Evolutionary conservation across 1,140 invertebrate genomes (phyloP).

Genomic region (Coenobita brevimanus): DNA sequence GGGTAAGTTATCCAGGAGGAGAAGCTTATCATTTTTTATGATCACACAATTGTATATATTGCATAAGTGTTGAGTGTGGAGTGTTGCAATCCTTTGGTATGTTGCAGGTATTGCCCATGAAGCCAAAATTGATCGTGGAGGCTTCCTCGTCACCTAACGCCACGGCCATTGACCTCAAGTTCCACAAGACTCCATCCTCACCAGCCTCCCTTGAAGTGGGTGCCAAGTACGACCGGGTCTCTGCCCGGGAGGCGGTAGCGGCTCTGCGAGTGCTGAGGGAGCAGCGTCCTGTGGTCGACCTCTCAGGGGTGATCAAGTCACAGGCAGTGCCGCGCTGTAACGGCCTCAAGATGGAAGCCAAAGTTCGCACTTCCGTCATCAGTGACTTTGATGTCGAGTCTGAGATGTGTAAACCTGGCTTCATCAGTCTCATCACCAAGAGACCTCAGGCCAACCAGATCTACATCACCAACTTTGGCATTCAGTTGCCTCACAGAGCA

Average conservation of each 20-base stretch:
- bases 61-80: not conserved
- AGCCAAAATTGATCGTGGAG: conserved; percentile 10
- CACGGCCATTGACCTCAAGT: conserved; percentile 25
- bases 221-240: conserved; percentile 20
- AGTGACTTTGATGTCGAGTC: conserved; percentile 23
- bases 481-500: conserved; percentile 4
- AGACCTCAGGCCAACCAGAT: not conserved
- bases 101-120: conserved; percentile 22
- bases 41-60: not conserved
- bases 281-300: not conserved
- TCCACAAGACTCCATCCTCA: conserved; percentile 39
- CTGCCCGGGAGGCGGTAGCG: not conserved
- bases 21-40: not conserved
- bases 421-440: conserved; percentile 2
- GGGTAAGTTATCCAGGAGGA: not conserved
- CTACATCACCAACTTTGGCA: conserved; percentile 19
- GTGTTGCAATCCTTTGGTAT: not conserved
- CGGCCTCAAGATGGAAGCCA: conserved; percentile 16
- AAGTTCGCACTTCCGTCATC: not conserved
- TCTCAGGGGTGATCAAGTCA: conserved; percentile 4
- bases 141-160: conserved; percentile 3
- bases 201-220: conserved; percentile 7
- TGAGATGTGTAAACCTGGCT: conserved; percentile 21
- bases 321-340: not conserved
- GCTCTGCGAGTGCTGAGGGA: conserved; percentile 16